Base-by-base conservation (phyloP, 2,888 invertebrate genomes). In the Octonoba sinensis region DNA sequence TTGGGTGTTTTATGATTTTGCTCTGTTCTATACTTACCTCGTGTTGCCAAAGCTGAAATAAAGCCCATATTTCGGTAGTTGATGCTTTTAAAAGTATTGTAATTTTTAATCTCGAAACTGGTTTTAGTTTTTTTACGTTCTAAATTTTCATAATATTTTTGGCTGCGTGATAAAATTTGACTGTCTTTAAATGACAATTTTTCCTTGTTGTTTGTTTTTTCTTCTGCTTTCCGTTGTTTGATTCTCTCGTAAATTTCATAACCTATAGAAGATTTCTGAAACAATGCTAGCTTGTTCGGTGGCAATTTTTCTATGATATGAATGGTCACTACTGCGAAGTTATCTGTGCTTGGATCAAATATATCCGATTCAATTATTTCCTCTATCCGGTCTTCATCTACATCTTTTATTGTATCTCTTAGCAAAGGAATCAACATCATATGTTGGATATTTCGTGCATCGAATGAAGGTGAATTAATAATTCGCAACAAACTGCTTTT, bases 31-130 rank as follows among this genome's bases (percentile, higher is more conserved):
- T 72, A 78, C 16, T 65, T 66, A 18, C 59, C 78, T 54, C 72
- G 60, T n/a, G 56, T 15, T 16, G 73, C 24, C 27, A 73, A 62
- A 22, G 73, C 57, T 27, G 79, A 81, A 56, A 81, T 81, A 44
- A 81, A 81, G 16, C 79, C 73, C 79, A 81, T 81, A 47, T 81
- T 81, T 56, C 79, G 69, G 56, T 81, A 73, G 18, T 51, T 24
- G 51, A 81, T 64, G 12, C 69, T 51, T 18, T 67, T 62, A 6
- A 79, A 62, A 12, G 49, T 36, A 3, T 62, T 46, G 0, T 24
- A n/a, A 11, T 27, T 24, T 36, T 36, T 36, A 12, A 22, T 15
- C n/a, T 27, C 59, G 15, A 24, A n/a, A 16, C n/a, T 27, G 15
- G 22, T 57, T n/a, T 8, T 6, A 8, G 18, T n/a, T 57, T 57